phyloP scores from a whole-genome alignment of 2,888 invertebrate genomes.

The Coenonympha glycerion region DNA sequence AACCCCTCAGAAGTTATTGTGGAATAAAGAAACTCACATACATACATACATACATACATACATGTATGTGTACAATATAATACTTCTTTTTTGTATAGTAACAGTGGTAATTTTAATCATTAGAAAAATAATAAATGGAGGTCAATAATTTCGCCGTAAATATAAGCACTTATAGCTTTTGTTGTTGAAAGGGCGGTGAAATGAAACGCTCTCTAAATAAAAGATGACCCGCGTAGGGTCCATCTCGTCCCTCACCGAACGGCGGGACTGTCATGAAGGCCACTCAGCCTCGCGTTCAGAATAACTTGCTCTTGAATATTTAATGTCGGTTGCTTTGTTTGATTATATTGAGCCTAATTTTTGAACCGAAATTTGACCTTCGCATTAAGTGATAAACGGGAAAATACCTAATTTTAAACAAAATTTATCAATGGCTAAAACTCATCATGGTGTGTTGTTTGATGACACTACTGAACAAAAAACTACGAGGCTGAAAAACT shows the following conservation, averaged over 20 bases:
- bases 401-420: no score
- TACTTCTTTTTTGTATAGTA: no score
- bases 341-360: constrained; percentile 28
- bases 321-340: constrained; percentile 46
- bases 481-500: no score
- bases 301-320: constrained; percentile 56
- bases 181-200: not conserved
- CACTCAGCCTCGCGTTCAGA: constrained; percentile 44
- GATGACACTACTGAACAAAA: no score
- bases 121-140: not conserved
- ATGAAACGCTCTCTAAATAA: not conserved
- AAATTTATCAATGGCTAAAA: no score
- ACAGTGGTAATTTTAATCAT: no score
- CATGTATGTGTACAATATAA: no score
- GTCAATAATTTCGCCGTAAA: not conserved
- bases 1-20: no score
- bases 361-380: constrained; percentile 10
- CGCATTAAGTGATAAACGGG: no score
- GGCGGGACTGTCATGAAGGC: constrained; percentile 40
- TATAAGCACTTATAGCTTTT: not conserved
- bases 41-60: no score
- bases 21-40: no score
- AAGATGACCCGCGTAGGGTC: not conserved
- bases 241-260: not conserved
- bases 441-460: no score